Conservation (phyloP, 2,888 invertebrate species). For the Rambutsinella grinnellia region DNA sequence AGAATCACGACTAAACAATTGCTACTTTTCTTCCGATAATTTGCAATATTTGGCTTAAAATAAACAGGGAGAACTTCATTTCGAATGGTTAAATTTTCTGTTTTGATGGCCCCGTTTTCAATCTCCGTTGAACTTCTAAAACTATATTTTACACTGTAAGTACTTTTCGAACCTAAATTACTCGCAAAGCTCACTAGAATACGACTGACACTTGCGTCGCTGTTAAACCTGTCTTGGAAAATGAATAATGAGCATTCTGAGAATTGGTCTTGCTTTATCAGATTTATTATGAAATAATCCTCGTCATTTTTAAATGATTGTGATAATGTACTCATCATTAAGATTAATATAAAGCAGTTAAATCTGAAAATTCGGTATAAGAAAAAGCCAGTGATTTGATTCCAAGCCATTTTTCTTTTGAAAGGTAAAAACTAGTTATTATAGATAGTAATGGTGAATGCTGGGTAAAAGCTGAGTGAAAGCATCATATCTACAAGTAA, state of each 20-base stretch:
- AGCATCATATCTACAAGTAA: no score
- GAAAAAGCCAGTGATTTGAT: no score
- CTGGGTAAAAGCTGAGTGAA: no score
- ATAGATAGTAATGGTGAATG: no score
- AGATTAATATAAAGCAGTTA: not conserved
- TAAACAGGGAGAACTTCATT: constrained; percentile 9
- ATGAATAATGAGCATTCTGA: constrained; percentile 31
- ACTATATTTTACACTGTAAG: constrained; percentile 16
- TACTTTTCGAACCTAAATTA: constrained; percentile 3
- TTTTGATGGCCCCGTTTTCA: not conserved
- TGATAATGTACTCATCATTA: not conserved
- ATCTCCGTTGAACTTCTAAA: not conserved
- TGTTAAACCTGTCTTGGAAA: constrained; percentile 47
- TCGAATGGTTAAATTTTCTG: constrained; percentile 9
- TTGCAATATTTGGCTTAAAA: constrained; percentile 32
- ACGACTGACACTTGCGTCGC: constrained; percentile 18
- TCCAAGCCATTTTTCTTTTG: no score
- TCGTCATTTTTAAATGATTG: constrained; percentile 2
- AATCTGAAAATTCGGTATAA: no score
- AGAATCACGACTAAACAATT: constrained; percentile 42
- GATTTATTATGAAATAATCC: constrained; percentile 29
- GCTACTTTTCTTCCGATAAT: constrained; percentile 25
- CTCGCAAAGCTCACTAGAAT: constrained; percentile 4
- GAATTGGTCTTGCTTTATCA: constrained; percentile 29
- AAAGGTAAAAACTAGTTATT: no score